These are phyloP conservation scores for Sinonovacula constricta DNA, from an alignment of 1,140 invertebrate species.

Conservation along the genomic window DNA sequence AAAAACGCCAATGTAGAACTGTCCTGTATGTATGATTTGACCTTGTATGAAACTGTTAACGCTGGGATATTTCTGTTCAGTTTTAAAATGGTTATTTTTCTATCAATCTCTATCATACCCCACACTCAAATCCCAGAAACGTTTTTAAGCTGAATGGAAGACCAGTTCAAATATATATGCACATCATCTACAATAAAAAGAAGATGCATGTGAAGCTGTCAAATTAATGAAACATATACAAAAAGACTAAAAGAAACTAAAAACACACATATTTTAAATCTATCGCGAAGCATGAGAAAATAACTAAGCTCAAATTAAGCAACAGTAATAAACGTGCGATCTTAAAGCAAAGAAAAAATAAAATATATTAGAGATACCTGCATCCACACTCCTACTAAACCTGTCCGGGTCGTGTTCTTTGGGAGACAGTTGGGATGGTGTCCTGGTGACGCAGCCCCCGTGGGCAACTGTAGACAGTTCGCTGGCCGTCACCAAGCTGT, in stretches of 20 bases:
- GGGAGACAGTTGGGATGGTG: conserved; percentile 12
- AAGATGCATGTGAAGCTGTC: not conserved
- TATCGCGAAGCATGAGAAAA: not conserved
- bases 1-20: too few species aligned
- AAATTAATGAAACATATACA: not conserved
- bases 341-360: not conserved
- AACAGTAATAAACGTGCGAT: not conserved
- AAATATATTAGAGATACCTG: conserved; percentile 19
- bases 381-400: not conserved
- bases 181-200: not conserved
- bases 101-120: not conserved
- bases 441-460: conserved; percentile 8
- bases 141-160: not conserved
- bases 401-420: conserved; percentile 18
- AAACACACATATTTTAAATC: not conserved
- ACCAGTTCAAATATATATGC: not conserved
- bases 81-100: not conserved
- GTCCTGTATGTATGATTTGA: too few species aligned
- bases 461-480: conserved; percentile 2
- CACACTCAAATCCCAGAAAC: not conserved
- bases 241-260: not conserved
- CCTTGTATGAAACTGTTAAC: too few species aligned
- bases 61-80: not conserved
- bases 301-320: not conserved
- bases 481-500: not conserved